Percentiles rank a stretch among this genome's conserved stretches.
Conservation (phyloP, 1,140 invertebrate genomes). For the Metaphire vulgaris region DNA sequence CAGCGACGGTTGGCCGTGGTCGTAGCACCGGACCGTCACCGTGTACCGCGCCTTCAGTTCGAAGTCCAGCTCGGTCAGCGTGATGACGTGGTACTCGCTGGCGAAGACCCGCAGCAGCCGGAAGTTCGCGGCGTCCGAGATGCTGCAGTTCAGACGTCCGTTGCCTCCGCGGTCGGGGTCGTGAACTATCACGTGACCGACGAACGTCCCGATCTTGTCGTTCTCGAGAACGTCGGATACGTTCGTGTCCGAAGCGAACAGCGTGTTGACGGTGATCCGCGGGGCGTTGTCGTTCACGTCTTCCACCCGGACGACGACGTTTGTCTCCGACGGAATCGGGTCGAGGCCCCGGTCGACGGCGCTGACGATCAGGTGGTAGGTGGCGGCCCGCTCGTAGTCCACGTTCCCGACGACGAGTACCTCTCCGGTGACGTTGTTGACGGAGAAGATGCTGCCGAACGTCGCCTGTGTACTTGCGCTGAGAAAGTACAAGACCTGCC, state of each 20-base stretch:
- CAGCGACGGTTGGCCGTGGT: conserved; percentile 57
- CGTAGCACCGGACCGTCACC: not conserved
- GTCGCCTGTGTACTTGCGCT: conserved; percentile 55
- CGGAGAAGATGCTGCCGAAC: conserved; percentile 72
- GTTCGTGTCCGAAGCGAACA: conserved; percentile 63
- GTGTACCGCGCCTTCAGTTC: not conserved
- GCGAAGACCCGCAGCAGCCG: not conserved
- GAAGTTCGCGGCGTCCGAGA: conserved; percentile 6
- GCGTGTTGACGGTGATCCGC: conserved; percentile 67
- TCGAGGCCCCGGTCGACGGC: conserved; percentile 86
- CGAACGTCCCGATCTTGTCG: conserved; percentile 76
- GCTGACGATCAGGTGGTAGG: conserved; percentile 83
- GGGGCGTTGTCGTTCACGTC: conserved; percentile 95
- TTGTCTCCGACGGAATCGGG: conserved; percentile 81
- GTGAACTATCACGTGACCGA: conserved; percentile 79
- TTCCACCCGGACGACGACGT: conserved; percentile 80
- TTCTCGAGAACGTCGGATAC: conserved; percentile 74
- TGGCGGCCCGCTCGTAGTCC: conserved; percentile 83
- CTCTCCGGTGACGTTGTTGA: conserved; percentile 76
- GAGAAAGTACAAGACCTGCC: conserved; percentile 60
- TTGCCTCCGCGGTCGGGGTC: conserved; percentile 82
- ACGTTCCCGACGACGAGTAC: conserved; percentile 84
- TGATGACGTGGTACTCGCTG: conserved; percentile 12
- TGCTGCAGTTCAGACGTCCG: conserved; percentile 57
- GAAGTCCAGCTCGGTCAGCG: not conserved